Conservation (phyloP, 2,113 vertebrate species). For the Phodopus roborovskii region DNA sequence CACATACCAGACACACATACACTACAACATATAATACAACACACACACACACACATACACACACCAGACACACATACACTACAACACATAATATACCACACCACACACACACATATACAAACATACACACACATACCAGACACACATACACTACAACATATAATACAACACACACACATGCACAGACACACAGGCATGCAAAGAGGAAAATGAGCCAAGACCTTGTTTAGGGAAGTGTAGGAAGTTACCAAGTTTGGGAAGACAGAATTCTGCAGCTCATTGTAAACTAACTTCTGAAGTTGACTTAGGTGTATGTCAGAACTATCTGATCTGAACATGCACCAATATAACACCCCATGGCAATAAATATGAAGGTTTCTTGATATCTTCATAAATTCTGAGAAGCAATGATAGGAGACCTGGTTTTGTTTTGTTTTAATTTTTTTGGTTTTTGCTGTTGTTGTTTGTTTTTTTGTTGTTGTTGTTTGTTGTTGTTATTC, state of each 20-base stretch:
- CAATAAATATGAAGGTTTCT: background rate
- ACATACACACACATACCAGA: background rate
- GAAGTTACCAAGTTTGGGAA: background rate
- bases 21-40: background rate
- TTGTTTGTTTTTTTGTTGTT: too few relatives aligned
- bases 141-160: background rate
- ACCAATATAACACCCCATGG: background rate
- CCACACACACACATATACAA: background rate
- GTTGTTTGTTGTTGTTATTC: background rate
- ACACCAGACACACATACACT: background rate
- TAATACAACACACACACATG: too few relatives aligned
- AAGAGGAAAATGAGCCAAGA: background rate
- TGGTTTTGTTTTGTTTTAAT: background rate
- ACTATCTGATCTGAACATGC: background rate
- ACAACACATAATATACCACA: background rate
- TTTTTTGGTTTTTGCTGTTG: too few relatives aligned
- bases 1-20: background rate
- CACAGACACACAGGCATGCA: background rate
- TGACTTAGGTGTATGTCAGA: background rate
- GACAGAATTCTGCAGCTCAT: background rate
- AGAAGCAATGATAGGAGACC: background rate
- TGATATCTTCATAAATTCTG: background rate
- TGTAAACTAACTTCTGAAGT: background rate
- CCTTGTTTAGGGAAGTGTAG: background rate
- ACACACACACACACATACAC: too few relatives aligned